Evolutionary conservation across 2,888 invertebrate genomes (phyloP).

Genomic region (Lacanobia wlatinum): DNA sequence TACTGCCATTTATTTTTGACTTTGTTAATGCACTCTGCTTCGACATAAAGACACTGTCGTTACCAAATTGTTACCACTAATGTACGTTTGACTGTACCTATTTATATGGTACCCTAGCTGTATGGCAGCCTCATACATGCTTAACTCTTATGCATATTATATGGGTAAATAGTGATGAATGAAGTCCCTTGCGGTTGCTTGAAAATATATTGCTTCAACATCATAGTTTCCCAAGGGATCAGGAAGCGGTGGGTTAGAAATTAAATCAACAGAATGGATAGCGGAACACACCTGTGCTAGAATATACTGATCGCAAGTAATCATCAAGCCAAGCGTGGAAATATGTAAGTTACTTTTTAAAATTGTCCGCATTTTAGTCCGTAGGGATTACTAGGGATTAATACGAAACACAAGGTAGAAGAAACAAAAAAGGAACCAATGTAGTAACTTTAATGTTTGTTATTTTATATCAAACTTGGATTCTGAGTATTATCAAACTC

Average conservation of each 20-base stretch:
- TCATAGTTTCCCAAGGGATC: conserved; percentile 27
- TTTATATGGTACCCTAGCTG: too few relatives aligned
- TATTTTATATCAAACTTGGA: too few relatives aligned
- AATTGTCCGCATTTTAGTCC: not conserved
- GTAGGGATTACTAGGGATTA: not conserved
- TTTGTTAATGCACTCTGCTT: too few relatives aligned
- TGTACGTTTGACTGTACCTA: too few relatives aligned
- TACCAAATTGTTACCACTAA: too few relatives aligned
- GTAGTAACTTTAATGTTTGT: too few relatives aligned
- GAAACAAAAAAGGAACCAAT: too few relatives aligned
- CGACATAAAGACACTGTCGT: too few relatives aligned
- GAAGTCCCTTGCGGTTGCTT: conserved; percentile 36
- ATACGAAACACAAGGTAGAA: not conserved
- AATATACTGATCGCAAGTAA: conserved; percentile 15
- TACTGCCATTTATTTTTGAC: too few relatives aligned
- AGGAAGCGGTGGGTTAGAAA: conserved; percentile 39
- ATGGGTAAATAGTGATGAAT: conserved; percentile 58
- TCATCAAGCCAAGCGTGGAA: not conserved
- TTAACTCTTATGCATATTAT: conserved; percentile 14
- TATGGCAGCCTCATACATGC: not conserved
- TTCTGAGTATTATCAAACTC: too few relatives aligned
- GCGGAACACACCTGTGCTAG: conserved; percentile 33
- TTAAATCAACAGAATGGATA: conserved; percentile 35
- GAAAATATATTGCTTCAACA: conserved; percentile 53
- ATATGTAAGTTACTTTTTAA: not conserved